Evolutionary conservation across 1,140 invertebrate species (phyloP), one percentile per base, ranked within the genome.

Genomic region (Drusus annulatus): DNA sequence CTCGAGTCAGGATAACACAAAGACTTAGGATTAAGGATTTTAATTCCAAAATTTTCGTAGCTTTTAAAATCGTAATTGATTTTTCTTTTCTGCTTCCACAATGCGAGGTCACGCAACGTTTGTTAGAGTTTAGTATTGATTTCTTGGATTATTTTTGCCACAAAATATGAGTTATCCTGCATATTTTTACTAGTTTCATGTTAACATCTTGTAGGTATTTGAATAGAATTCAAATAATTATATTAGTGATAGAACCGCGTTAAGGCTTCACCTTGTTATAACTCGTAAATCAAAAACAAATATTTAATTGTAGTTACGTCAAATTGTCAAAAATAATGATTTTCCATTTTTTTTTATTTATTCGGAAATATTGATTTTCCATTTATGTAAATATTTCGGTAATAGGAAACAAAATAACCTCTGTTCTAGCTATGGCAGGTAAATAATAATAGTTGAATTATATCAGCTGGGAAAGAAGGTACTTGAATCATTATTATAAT

Each of bases 41-140:
- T 5, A 65, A 65, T 65, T 65, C 25, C 62, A 25, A 65, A 25
- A 6, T 65, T 65, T 65, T 28, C 62, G 21, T 65, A 28, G 2
- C 25, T 65, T 65, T 65, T 3, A 65, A 63, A 65, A 65, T 65
- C 23, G 10, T 65, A 65, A 28, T 65, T 25, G 56, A 60, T 65
- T 65, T 31, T 65, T 63, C 25, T 25, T 63, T 63, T 63, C 60
- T 28, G 25, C 17, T 52, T 52, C 25, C 25, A 23, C 68, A 23
- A 19, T n/a, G 45, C 65, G 31, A 17, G 4, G 51, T 71, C 68
- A 71, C 68, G 68, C 68, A 25, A 71, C 25, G 36, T 68, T 31
- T 68, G 68, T 25, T 52, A 19, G 50, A 50, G 50, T 51, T 71
- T 51, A 51, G 45, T 71, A 71, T 71, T 71, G 68, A 71, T 71